These are phyloP conservation scores for Lycopodina hypogea DNA, from an alignment of 37 sponge, comb jelly and placozoan genomes.

Conservation along the genomic window DNA sequence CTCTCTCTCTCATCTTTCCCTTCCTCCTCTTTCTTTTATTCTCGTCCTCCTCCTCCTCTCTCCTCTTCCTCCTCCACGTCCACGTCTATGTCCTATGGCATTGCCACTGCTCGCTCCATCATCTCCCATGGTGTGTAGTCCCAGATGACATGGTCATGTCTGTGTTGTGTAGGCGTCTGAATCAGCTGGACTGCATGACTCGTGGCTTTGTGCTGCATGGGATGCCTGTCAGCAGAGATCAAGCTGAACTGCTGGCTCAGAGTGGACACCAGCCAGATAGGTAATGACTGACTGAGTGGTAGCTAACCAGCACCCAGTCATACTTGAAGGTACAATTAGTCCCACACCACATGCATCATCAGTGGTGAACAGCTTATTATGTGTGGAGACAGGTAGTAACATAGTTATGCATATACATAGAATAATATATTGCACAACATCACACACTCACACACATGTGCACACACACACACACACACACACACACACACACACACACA, in stretches of 20 bases:
- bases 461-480: too few relatives aligned
- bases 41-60: background rate
- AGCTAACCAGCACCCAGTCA: too few relatives aligned
- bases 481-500: too few relatives aligned
- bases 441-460: too few relatives aligned
- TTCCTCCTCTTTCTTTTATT: background rate
- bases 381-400: too few relatives aligned
- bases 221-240: slow-evolving; percentile 80
- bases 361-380: too few relatives aligned
- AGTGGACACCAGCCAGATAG: slow-evolving; percentile 80
- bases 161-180: slow-evolving; percentile 53
- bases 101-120: background rate
- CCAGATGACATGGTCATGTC: slow-evolving; percentile 89
- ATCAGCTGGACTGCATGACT: slow-evolving; percentile 70
- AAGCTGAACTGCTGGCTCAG: slow-evolving; percentile 76
- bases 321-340: too few relatives aligned
- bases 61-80: background rate
- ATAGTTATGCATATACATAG: too few relatives aligned
- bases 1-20: background rate
- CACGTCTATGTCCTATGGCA: too few relatives aligned
- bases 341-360: too few relatives aligned
- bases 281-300: slow-evolving; percentile 26
- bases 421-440: too few relatives aligned
- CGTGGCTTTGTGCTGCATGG: slow-evolving; percentile 93
- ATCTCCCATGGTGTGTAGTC: slow-evolving; percentile 51